Conservation (phyloP, 2,888 invertebrate species). For the Agrotis exclamationis region DNA sequence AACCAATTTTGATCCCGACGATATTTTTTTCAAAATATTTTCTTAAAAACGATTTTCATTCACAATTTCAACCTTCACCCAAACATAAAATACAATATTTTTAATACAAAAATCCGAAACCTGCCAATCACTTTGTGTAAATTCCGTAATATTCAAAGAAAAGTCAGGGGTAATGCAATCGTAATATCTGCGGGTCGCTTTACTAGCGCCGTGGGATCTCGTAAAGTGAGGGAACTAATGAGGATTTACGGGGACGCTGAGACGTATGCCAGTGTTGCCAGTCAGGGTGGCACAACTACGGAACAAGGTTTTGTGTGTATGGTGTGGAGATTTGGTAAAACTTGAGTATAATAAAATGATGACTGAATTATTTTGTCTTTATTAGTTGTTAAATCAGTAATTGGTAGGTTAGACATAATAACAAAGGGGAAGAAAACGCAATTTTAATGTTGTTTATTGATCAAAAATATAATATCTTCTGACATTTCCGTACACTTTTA, state of each 20-base stretch:
- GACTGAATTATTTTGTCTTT: neutral
- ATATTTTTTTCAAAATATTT: neutral
- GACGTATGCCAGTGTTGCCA: constrained; percentile 75
- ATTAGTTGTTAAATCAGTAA: neutral
- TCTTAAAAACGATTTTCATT: neutral
- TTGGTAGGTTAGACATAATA: no score
- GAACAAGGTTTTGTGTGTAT: neutral
- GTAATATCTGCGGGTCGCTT: constrained; percentile 81
- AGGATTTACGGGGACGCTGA: constrained; percentile 86
- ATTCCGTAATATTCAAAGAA: constrained; percentile 68
- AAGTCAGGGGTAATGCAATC: constrained; percentile 86
- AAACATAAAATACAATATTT: neutral
- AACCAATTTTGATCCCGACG: neutral
- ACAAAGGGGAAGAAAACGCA: no score
- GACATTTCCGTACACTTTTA: no score
- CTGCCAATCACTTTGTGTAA: constrained; percentile 61
- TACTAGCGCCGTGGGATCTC: constrained; percentile 87
- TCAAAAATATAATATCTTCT: no score
- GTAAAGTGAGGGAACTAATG: constrained; percentile 87
- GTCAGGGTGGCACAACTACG: constrained; percentile 66
- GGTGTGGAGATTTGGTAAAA: neutral
- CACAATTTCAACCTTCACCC: neutral
- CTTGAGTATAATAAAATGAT: neutral
- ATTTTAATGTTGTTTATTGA: no score
- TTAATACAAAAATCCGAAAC: constrained; percentile 27